phyloP scores from a whole-genome alignment of 2,797 vertebrate species.

The Lepilemur septentrionalis region DNA sequence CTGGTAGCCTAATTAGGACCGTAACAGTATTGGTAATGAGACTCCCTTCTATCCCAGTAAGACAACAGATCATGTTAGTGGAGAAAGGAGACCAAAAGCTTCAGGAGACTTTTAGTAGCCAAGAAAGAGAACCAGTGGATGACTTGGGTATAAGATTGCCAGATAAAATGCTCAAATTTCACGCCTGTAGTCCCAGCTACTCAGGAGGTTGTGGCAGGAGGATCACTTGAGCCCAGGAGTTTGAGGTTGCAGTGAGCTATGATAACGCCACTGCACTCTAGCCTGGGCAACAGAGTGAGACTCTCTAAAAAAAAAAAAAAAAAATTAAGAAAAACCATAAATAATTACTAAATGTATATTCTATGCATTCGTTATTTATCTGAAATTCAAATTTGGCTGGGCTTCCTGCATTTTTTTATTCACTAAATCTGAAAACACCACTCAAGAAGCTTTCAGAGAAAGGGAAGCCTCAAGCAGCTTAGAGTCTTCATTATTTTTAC shows the following conservation, averaged over 20 bases:
- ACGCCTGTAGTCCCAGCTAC: background rate
- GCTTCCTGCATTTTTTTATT: background rate
- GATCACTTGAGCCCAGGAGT: background rate
- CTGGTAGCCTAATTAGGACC: background rate
- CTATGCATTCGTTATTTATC: background rate
- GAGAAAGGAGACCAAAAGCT: background rate
- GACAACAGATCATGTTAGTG: background rate
- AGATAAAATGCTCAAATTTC: background rate
- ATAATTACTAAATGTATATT: background rate
- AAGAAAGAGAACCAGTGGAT: background rate
- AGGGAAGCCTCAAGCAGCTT: background rate
- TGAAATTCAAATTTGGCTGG: slow-evolving; percentile 56
- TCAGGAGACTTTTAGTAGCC: background rate
- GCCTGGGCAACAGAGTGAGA: background rate
- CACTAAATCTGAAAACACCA: slow-evolving; percentile 2
- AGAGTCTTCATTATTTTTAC: background rate
- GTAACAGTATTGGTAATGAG: background rate
- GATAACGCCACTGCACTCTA: background rate
- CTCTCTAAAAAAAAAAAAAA: background rate
- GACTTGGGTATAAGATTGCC: background rate
- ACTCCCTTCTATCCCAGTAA: background rate
- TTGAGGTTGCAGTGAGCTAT: background rate
- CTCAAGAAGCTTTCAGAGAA: background rate
- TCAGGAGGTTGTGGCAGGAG: background rate
- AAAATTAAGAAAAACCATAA: background rate